A percentile compares a stretch with the other conserved stretches of the same genome.
These are phyloP conservation scores for Drosophila orena DNA, from an alignment of 1,140 invertebrate genomes.

Conservation along the genomic window DNA sequence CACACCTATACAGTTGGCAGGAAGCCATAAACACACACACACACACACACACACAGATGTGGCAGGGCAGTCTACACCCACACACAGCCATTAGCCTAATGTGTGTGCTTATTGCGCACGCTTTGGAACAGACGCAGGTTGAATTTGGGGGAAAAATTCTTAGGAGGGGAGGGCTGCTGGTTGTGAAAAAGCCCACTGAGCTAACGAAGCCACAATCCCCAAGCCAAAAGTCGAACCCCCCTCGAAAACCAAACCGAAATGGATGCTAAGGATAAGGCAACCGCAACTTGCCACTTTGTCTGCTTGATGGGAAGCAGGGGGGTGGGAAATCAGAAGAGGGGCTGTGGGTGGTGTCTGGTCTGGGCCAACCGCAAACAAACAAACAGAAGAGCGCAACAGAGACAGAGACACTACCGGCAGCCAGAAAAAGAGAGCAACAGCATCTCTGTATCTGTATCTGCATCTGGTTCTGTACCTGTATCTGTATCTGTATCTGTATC, in stretches of 20 bases:
- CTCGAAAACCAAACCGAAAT: slow-evolving; percentile 2
- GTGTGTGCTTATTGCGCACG: slow-evolving; percentile 81
- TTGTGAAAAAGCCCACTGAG: background rate
- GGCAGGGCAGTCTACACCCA: slow-evolving; percentile 28
- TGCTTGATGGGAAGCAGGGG: background rate
- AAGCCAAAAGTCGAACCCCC: background rate
- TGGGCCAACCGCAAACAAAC: slow-evolving; percentile 54
- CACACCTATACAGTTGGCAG: slow-evolving; percentile 9
- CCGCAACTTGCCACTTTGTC: slow-evolving; percentile 52
- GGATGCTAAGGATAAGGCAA: slow-evolving; percentile 34
- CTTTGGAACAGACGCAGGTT: slow-evolving; percentile 71
- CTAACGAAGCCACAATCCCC: background rate
- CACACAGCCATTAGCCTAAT: slow-evolving; percentile 76
- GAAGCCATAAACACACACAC: slow-evolving; percentile 20
- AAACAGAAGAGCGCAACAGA: slow-evolving; percentile 31
- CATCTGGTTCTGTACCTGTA: slow-evolving; percentile 26
- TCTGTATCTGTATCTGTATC: slow-evolving; percentile 33
- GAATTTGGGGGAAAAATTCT: slow-evolving; percentile 14
- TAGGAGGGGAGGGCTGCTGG: too few relatives aligned
- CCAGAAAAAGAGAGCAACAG: slow-evolving; percentile 45
- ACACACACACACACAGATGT: slow-evolving; percentile 2
- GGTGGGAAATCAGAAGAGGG: background rate
- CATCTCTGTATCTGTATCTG: slow-evolving; percentile 30
- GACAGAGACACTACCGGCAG: slow-evolving; percentile 23
- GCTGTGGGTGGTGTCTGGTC: slow-evolving; percentile 14